Evolutionary conservation across 1,140 invertebrate genomes (phyloP), one percentile per base, ranked within the genome.

Genomic region (Glossosoma conforme): DNA sequence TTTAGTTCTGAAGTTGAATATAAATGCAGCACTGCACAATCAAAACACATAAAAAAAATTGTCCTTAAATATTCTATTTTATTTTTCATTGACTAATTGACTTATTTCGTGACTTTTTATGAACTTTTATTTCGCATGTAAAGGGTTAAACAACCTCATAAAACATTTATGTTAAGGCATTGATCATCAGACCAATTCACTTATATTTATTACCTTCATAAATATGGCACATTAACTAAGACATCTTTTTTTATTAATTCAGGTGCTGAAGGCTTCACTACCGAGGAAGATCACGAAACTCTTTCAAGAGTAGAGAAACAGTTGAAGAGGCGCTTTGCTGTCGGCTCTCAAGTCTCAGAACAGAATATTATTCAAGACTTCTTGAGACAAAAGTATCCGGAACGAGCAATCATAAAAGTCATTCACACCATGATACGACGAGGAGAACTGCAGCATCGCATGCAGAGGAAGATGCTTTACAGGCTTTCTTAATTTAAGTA

Each of bases 391-490:
- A 93, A 94, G 74, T 98, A 94, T 67, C 85, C 89, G 1, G 93
- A 98, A 71, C 74, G 84, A 44, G 79, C 86, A 1, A 84, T 98
- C 45, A 69, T 83, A 19, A 97, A 95, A 76, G 94, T 98, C 15
- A 84, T 98, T 60, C 81, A 92, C 51, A 86, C 87, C 4, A 94
- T 98, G 92, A 88, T 98, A 52, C 76, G 93, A 24, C 78, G 95
- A 40, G 97, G 94, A 4, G 95, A 99, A 68, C 70, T 99, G 28
- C 93, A 98, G 61, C 90, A 98, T 73, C 78, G 94, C 38, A 85
- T 94, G 77, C 96, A 99, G 68, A 81, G 95, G 43, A 98, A 97
- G 80, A 93, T 98, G 87, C 77, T 99, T 1, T 98, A 93, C 68
- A 79, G 97, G 63, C 74, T 98, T 9, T 91, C 77, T 44, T 87